Evolutionary conservation across 64 coral and sea anemone species (phyloP), one percentile per base, ranked within the genome.

Genomic region (Actinia equina): DNA sequence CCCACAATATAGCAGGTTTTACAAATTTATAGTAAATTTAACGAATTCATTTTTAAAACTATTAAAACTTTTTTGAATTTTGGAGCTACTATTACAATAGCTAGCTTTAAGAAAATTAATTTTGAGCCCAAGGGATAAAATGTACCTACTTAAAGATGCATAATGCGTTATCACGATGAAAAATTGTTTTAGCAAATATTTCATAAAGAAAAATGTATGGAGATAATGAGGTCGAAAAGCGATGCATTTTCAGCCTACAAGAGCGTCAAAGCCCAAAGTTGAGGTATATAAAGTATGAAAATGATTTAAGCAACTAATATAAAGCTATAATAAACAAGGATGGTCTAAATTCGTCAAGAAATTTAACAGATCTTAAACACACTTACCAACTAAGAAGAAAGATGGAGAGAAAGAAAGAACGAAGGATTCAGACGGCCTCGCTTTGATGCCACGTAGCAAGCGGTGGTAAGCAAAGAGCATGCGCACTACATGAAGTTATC

Each of bases 391-490:
- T 44, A 49, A 18, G 45, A 81, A 81, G 55, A 59, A 84, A 84
- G 49, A 84, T 58, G 54, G 55, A 74, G 46, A 82, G 71, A 83
- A 57, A 79, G 87, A 86, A 90, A 84, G 94, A 89, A 56, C 88
- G 19, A 62, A 59, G 61, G 71, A 80, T 62, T 49, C 54, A 65
- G 4, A 30, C 6, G 88, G 88, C 88, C 94, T 90, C 91, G 88
- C 43, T 87, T 69, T 84, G 57, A 87, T 44, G 43, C 17, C 13
- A 8, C 10, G 44, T 20, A 82, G 59, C 49, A 42, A 87, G 3
- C 19, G 45, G 91, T 87, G 60, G 51, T 77, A 55, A 63, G 5
- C 18, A 17, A 77, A 4, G n/a, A 77, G 60, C 67, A 87, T 91
- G 89, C 83, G 83, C 53, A 46, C 1, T 58, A 15, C 17, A 82